These are phyloP conservation scores for Siphonodentalium dalli DNA, from an alignment of 2,888 invertebrate genomes.

Conservation along the genomic window DNA sequence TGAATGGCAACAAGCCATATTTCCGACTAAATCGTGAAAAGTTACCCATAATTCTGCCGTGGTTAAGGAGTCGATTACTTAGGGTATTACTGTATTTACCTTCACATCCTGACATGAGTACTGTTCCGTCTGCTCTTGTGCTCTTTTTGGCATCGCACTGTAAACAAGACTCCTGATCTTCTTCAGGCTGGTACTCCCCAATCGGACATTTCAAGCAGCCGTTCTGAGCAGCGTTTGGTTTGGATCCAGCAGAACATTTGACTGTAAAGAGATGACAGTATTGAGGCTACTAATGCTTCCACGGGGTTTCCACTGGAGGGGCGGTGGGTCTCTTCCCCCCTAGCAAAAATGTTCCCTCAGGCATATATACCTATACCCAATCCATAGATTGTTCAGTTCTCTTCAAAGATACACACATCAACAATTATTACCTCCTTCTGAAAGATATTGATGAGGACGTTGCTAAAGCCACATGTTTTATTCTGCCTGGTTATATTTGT, in stretches of 20 bases:
- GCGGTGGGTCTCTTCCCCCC: no score
- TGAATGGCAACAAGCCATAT: no score
- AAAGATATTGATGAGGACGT: neutral
- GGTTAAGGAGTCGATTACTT: no score
- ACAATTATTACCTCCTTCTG: no score
- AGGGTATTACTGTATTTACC: no score
- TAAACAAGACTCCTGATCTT: conserved; percentile 15
- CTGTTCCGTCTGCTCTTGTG: conserved; percentile 22
- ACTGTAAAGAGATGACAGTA: conserved; percentile 20
- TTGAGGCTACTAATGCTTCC: neutral
- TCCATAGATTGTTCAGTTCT: neutral
- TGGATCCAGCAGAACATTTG: conserved; percentile 32
- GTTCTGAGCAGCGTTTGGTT: conserved; percentile 22
- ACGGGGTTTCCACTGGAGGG: neutral
- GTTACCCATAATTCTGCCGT: no score
- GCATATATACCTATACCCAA: neutral
- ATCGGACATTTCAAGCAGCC: conserved; percentile 23
- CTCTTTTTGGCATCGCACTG: conserved; percentile 7
- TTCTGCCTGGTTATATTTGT: no score
- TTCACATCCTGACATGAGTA: conserved; percentile 10
- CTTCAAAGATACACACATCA: no score
- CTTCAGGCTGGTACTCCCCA: conserved; percentile 22
- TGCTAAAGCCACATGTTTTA: neutral
- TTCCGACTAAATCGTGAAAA: no score
- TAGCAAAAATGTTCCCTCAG: neutral